Evolutionary conservation across 2,797 vertebrate genomes (phyloP), one percentile per base, ranked within the genome.

Genomic region (Poliocrania exsul): DNA sequence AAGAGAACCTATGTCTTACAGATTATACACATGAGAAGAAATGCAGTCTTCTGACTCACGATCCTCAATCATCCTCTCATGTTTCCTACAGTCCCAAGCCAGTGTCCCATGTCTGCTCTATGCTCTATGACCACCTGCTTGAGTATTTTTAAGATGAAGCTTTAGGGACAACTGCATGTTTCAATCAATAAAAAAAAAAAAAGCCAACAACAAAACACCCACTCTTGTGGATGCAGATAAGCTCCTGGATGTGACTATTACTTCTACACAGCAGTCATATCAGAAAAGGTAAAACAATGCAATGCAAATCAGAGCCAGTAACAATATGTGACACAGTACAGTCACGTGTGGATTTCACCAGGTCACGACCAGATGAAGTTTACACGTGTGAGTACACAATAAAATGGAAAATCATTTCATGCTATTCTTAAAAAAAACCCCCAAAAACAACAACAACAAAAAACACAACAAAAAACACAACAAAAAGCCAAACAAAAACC

Each of bases 331-430:
- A 57, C 42, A 69, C 26, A 64, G 20, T n/a, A 61, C 11, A 88
- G 37, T 18, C 83, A 16, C 16, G 7, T 6, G 26, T 71, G 26
- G 33, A 25, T 67, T 86, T 74, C 72, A 57, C 20, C 8, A 65
- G 13, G 15, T 42, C n/a, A 60, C 44, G 28, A 81, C 16, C 20
- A 66, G 16, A 61, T 0, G 6, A 17, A 49, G 11, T 53, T 69
- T 47, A 57, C 3, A 5, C 54, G 13, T 0, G 0, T 11, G 38
- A 72, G 35, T 31, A 49, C 26, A n/a, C 7, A 72, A 31, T 14
- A 86, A 62, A 83, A 64, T 29, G 14, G 20, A 78, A 83, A 74
- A 64, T 67, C 15, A 26, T 13, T 57, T 61, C 11, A 69, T 38
- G 10, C 13, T 51, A 29, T 37, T 53, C 60, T 46, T 46, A 46